Evolutionary conservation across 2,797 vertebrate genomes (phyloP).

Genomic region (Chelon labrosus): DNA sequence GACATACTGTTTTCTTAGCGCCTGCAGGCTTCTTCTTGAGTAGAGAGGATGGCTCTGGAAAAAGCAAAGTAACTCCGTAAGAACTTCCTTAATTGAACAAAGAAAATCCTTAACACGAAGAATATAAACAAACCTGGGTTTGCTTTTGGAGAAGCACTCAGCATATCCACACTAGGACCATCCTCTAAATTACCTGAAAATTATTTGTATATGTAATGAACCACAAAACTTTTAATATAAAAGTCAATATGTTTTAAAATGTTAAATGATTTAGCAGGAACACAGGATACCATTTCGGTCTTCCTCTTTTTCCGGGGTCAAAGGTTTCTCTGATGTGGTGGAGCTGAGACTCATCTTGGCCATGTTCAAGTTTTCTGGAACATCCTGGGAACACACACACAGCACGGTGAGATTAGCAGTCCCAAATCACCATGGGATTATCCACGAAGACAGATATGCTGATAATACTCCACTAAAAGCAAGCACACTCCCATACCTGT

Average conservation of each 20-base stretch:
- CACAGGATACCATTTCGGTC: constrained; percentile 74
- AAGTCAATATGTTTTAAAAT: too few relatives aligned
- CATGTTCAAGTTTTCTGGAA: constrained; percentile 62
- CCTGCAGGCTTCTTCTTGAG: constrained; percentile 93
- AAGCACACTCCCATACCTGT: constrained; percentile 64
- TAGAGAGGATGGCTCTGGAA: constrained; percentile 88
- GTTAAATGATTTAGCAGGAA: not conserved
- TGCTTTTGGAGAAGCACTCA: constrained; percentile 89
- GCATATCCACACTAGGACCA: constrained; percentile 90
- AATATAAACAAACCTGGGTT: constrained; percentile 62
- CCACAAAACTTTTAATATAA: not conserved
- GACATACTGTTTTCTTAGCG: constrained; percentile 91
- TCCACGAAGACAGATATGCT: not conserved
- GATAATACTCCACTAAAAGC: not conserved
- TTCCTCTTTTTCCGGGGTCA: constrained; percentile 47
- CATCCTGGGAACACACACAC: constrained; percentile 47
- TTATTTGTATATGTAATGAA: not conserved
- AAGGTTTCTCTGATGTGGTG: constrained; percentile 42
- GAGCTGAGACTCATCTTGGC: constrained; percentile 69
- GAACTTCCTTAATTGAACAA: not conserved
- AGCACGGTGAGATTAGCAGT: not conserved
- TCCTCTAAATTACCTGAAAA: constrained; percentile 83
- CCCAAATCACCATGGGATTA: not conserved
- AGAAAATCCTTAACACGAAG: not conserved
- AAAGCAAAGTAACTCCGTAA: constrained; percentile 1